These are phyloP conservation scores for Agapetus fuscipes DNA, from an alignment of 2,888 invertebrate species.

Conservation along the genomic window DNA sequence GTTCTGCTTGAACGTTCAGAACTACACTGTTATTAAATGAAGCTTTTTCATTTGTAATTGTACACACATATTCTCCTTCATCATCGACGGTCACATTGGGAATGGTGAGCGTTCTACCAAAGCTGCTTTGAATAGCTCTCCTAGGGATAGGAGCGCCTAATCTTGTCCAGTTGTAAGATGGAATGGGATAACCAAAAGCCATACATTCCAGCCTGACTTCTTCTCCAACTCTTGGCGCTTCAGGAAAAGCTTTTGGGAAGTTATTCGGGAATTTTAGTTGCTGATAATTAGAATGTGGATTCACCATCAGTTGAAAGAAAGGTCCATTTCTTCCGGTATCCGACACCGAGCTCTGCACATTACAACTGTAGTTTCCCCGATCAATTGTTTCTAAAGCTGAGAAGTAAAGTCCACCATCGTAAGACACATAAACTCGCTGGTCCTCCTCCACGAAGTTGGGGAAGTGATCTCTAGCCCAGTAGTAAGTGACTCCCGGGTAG, in stretches of 20 bases:
- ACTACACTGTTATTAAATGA: conserved; percentile 67
- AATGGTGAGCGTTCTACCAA: conserved; percentile 77
- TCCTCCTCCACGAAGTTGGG: conserved; percentile 92
- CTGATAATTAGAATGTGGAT: conserved; percentile 81
- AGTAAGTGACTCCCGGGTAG: conserved; percentile 80
- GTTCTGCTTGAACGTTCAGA: conserved; percentile 80
- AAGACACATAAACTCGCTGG: conserved; percentile 84
- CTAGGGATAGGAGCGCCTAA: conserved; percentile 63
- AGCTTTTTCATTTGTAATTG: conserved; percentile 70
- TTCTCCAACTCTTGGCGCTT: conserved; percentile 82
- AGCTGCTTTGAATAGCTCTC: conserved; percentile 61
- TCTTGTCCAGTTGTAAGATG: conserved; percentile 89
- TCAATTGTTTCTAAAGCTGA: conserved; percentile 88
- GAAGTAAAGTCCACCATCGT: conserved; percentile 90
- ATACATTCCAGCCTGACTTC: conserved; percentile 90
- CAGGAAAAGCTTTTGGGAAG: conserved; percentile 93
- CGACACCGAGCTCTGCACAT: conserved; percentile 79
- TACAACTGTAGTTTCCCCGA: conserved; percentile 83
- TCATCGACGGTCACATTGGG: conserved; percentile 84
- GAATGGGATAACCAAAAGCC: conserved; percentile 92
- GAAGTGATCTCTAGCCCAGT: conserved; percentile 85
- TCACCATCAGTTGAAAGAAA: conserved; percentile 71
- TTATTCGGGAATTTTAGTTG: conserved; percentile 88
- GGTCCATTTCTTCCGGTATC: conserved; percentile 86
- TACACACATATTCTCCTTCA: conserved; percentile 86